Conservation (phyloP, 2,888 invertebrate species). For the Sepiola atlantica region DNA sequence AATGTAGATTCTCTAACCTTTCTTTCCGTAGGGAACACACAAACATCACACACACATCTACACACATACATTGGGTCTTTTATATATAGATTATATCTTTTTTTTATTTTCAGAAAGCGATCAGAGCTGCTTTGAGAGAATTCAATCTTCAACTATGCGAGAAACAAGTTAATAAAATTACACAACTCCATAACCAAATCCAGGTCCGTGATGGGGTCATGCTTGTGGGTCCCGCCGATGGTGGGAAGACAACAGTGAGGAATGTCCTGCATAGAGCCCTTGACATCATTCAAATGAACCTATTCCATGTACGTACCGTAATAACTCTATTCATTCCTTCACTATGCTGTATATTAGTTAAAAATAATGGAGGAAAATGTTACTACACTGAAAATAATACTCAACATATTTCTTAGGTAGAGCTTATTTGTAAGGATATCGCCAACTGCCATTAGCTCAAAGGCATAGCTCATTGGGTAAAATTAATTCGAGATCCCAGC, state of each 20-base stretch:
- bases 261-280: conserved; percentile 73
- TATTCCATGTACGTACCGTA: conserved; percentile 56
- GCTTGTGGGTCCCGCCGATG: conserved; percentile 74
- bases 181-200: conserved; percentile 74
- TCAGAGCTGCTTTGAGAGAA: conserved; percentile 71
- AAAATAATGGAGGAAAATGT: too few relatives aligned
- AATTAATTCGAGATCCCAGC: too few relatives aligned
- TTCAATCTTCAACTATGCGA: conserved; percentile 72
- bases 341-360: neutral
- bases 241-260: conserved; percentile 73
- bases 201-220: conserved; percentile 73
- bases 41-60: neutral
- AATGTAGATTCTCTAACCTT: too few relatives aligned
- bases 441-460: too few relatives aligned
- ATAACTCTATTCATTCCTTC: neutral
- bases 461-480: too few relatives aligned
- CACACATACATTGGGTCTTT: too few relatives aligned
- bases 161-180: conserved; percentile 72
- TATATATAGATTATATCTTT: neutral
- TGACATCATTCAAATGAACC: conserved; percentile 69
- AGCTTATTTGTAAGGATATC: too few relatives aligned
- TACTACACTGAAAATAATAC: too few relatives aligned
- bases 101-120: conserved; percentile 68
- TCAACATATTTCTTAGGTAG: too few relatives aligned
- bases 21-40: too few relatives aligned